Evolutionary conservation across 2,797 vertebrate genomes (phyloP), one percentile per base, ranked within the genome.

Genomic region (Chanos chanos): DNA sequence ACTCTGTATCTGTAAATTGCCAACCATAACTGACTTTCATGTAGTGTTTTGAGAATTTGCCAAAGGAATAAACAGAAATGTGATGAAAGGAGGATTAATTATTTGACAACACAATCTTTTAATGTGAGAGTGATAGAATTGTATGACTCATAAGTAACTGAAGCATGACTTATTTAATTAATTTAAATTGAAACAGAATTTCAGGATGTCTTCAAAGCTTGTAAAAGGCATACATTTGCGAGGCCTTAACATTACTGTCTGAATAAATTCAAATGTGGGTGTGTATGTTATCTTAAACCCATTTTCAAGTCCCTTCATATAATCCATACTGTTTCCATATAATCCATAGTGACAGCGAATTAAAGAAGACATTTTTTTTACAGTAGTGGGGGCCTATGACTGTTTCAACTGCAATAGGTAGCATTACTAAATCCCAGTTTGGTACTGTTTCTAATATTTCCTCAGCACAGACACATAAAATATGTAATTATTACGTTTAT

Each of bases 201-300:
- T 45, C 19, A 33, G 19, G 52, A 60, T 40, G 31, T 28, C 6
- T 16, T 54, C 19, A 36, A 24, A 15, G n/a, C n/a, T 16, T 40
- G 45, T 40, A 41, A 68, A 15, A 50, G 45, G 40, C 27, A 67
- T 40, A 9, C 7, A 30, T 61, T 67, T 49, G 43, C 57, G 54
- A 58, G 53, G 19, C 49, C n/a, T 45, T 19, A 64, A 71, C n/a
- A n/a, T n/a, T n/a, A n/a, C n/a, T n/a, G n/a, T n/a, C n/a, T n/a
- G n/a, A n/a, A n/a, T n/a, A n/a, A 70, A 66, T 66, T 62, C 61
- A 22, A 44, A 4, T 31, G 71, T 79, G 77, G 72, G 70, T n/a
- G 65, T 44, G 61, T 39, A 58, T 72, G 61, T 70, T 55, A 66
- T 64, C 65, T 79, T 71, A 76, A 76, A 66, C 58, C n/a, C 45